Base-by-base conservation (phyloP, 2,113 vertebrate species). In the Sakesphorus luctuosus region DNA sequence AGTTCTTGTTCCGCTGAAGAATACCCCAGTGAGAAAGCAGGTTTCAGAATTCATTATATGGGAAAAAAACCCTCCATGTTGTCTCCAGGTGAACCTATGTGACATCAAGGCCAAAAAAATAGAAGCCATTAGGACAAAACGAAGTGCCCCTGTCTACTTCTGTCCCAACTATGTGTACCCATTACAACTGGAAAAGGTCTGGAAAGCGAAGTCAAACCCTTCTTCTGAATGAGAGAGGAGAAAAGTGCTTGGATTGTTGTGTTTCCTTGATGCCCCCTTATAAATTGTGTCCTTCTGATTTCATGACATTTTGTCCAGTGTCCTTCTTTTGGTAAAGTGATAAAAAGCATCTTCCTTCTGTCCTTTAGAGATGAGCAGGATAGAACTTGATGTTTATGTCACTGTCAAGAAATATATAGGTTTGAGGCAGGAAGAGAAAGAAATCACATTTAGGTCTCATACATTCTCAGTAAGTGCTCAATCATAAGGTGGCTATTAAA, bases 21-120 rank as follows among this genome's bases (percentile, higher is more conserved):
- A 56, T 33, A 33, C 15, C 3, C 5, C 47, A 35, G 77, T 46
- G 7, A n/a, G 33, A 77, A 65, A 81, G 29, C 4, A 59, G 71
- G n/a, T 16, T 77, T 15, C 50, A 52, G 24, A 59, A 65, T 59
- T 31, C 9, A 13, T 65, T 69, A 6, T 18, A n/a, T 1, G 7
- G 17, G 38, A 82, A 75, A 33, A 55, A 9, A n/a, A n/a, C n/a
- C n/a, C n/a, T n/a, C n/a, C 21, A 31, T 0, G 0, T 13, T 56
- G 26, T 10, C 31, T 50, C 23, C 35, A 29, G 23, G 16, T 18
- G 13, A 71, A 44, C 65, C 13, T 38, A 38, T 7, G 19, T 44
- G 43, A 63, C 4, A 50, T 18, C 16, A 82, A 76, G 68, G 36
- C 10, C 6, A 50, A 56, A 76, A 68, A 52, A 18, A 10, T 26